Base-by-base conservation (phyloP, 2,888 invertebrate genomes). In the Nemapogon koenigi region DNA sequence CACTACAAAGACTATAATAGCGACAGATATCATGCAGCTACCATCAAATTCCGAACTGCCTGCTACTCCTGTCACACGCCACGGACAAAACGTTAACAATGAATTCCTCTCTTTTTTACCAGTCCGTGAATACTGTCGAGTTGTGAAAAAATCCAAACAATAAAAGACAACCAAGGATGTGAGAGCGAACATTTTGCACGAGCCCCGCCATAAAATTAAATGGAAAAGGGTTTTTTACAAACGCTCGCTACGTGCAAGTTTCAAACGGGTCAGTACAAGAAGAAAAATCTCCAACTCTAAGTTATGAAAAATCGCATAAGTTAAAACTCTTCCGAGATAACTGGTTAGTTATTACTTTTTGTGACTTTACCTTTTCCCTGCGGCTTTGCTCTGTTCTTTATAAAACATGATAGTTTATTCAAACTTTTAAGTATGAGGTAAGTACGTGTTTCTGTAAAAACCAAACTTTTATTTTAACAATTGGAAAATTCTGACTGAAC, bases 171-270 rank as follows among this genome's bases (percentile, higher is more conserved):
- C 27, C 15, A 35, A 37, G 43, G 45, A 47, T 44, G 40, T 51
- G 51, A 48, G 56, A 58, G 62, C 55, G 28, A 28, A 57, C 55
- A 43, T 59, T 61, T 62, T 53, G 53, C 52, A 49, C 61, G 60
- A 53, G 60, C 60, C 64, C 55, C 53, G 55, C 63, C 58, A 62
- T 69, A 64, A 70, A 69, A 69, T 68, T 66, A 66, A 70, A 70
- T 49, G 52, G 50, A 47, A 49, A 49, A 48, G 47, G 48, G 45
- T 42, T 42, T 43, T 56, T 56, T 53, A 58, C 58, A 57, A 61
- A 59, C 57, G 58, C 46, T 45, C 43, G 42, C 31, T 56, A 59
- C 62, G 62, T 61, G 57, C 51, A 50, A 48, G 43, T 55, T 50
- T 52, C 45, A 44, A 55, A 50, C 52, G 50, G 51, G 49, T 53